Evolutionary conservation across 1,140 invertebrate species (phyloP).

Genomic region (Atta texana): DNA sequence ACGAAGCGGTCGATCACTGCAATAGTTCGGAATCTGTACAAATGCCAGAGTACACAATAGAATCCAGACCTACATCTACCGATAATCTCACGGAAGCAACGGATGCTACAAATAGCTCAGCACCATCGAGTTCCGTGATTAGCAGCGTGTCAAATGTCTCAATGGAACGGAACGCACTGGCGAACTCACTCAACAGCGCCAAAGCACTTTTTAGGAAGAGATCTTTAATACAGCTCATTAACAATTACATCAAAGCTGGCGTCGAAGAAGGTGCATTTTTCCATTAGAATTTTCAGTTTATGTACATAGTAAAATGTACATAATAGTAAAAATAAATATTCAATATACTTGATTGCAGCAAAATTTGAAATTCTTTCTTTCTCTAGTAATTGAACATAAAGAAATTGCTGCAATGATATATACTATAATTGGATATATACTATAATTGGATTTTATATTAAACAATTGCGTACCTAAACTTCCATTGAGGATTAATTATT

Average conservation of each 20-base stretch:
- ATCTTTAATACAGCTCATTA: slow-evolving; percentile 72
- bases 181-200: slow-evolving; percentile 56
- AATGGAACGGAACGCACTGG: slow-evolving; percentile 34
- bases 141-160: slow-evolving; percentile 64
- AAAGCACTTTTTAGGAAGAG: slow-evolving; percentile 63
- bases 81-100: slow-evolving; percentile 56
- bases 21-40: slow-evolving; percentile 45
- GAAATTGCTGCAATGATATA: neutral
- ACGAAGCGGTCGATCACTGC: neutral
- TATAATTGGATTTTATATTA: slow-evolving; percentile 1
- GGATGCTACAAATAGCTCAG: slow-evolving; percentile 52
- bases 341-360: neutral
- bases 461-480: neutral
- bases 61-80: slow-evolving; percentile 58
- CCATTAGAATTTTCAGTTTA: neutral
- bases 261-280: slow-evolving; percentile 71
- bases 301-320: neutral
- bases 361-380: no score
- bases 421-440: neutral
- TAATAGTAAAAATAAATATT: slow-evolving; percentile 10
- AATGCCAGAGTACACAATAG: slow-evolving; percentile 36
- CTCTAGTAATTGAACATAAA: neutral
- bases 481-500: neutral
- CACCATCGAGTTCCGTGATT: slow-evolving; percentile 30
- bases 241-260: slow-evolving; percentile 74